These are phyloP conservation scores for Marmota monax DNA, from an alignment of 2,113 vertebrate genomes.

Conservation along the genomic window DNA sequence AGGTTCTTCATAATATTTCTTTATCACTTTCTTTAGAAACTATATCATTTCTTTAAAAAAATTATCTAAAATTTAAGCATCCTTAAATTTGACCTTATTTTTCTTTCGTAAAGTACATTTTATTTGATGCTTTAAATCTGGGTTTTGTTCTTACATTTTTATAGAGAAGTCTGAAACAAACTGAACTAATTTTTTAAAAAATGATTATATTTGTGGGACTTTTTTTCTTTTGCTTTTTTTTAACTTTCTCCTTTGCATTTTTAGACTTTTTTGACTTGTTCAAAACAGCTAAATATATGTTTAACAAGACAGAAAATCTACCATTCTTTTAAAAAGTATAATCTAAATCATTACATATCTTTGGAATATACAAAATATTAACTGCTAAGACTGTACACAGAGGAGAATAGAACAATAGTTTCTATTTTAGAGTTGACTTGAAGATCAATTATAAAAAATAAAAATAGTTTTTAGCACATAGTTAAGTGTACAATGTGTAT, in stretches of 20 bases:
- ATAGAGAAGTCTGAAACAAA: neutral
- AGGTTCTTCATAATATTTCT: neutral
- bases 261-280: neutral
- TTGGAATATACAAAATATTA: neutral
- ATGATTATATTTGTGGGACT: neutral
- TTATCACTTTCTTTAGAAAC: neutral
- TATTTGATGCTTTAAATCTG: neutral
- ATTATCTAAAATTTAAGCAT: neutral
- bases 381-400: neutral
- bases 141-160: conserved; percentile 7
- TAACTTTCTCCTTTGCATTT: neutral
- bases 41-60: neutral
- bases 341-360: neutral
- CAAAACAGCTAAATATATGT: neutral
- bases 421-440: neutral
- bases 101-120: neutral
- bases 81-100: neutral
- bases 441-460: neutral
- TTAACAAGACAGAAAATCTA: neutral
- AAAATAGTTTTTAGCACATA: neutral
- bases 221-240: neutral
- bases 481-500: neutral
- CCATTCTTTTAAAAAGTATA: neutral
- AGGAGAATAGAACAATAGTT: neutral
- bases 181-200: neutral